Base-by-base conservation (phyloP, 1,140 invertebrate species). In the Cyphomyrmex costatus region DNA sequence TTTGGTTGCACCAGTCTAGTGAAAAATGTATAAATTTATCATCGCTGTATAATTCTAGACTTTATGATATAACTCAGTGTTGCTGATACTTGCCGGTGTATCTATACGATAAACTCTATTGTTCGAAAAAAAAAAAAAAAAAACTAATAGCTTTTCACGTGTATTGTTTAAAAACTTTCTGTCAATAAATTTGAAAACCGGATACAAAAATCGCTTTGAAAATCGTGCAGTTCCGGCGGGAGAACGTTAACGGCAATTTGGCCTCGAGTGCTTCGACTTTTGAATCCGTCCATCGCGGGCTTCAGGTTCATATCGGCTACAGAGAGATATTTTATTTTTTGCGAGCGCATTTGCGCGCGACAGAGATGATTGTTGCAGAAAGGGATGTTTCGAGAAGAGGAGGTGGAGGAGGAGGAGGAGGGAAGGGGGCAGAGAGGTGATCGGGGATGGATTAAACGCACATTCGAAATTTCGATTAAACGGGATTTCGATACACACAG, bases 401-500 rank as follows among this genome's bases (percentile, higher is more conserved):
- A 16, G 46, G 36, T 2, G 36, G 36, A 2, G 36, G 36, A 6
- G 36, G 36, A 36, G 36, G 36, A 2, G 19, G 24, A 60, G 6
- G 63, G 16, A 19, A n/a, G 42, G n/a, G 71, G 36, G 14, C 33
- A 12, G 21, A 46, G 42, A 24, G 71, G 46, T 12, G 21, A 49
- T 58, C 56, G 76, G 14, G 51, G 24, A 46, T 33, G 66, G 80
- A 73, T 83, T 83, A 83, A 83, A 83, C 78, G 73, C 24, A 61
- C 78, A 85, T 89, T 88, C 80, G 88, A 92, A 93, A 93, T 92
- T 93, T 92, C 92, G 92, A 93, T 93, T 92, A 94, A 94, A 93
- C 91, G 87, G 92, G 90, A 93, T 93, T 94, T 94, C 90, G 91
- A 92, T 93, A 93, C 89, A 88, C 86, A 71, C 73, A 88, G 85